phyloP scores from a whole-genome alignment of 2,113 vertebrate genomes.

The Xiphias gladius region DNA sequence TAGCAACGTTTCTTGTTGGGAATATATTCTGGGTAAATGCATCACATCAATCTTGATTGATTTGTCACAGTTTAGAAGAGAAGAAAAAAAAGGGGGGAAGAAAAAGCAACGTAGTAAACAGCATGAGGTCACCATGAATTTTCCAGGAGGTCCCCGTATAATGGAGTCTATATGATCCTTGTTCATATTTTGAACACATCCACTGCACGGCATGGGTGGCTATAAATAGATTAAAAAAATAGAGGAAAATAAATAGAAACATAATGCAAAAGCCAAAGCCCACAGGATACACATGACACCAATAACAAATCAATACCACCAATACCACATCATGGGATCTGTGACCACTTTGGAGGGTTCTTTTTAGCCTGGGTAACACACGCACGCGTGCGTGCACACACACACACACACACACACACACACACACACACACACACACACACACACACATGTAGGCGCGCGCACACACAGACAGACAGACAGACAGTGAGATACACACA shows the following conservation, averaged over 20 bases:
- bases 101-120: no score
- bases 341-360: slow-evolving; percentile 70
- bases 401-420: slow-evolving; percentile 30
- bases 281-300: slow-evolving; percentile 64
- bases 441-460: slow-evolving; percentile 35
- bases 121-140: slow-evolving; percentile 3
- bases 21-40: background rate
- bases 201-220: background rate
- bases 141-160: slow-evolving; percentile 34
- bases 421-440: slow-evolving; percentile 30
- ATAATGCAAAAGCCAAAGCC: slow-evolving; percentile 62
- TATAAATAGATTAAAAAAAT: slow-evolving; percentile 56
- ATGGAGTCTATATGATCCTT: slow-evolving; percentile 11
- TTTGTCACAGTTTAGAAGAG: no score
- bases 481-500: slow-evolving; percentile 29
- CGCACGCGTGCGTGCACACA: slow-evolving; percentile 28
- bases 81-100: no score
- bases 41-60: background rate
- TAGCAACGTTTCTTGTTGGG: background rate
- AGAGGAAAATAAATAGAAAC: slow-evolving; percentile 65
- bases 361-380: slow-evolving; percentile 55
- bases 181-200: slow-evolving; percentile 25
- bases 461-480: slow-evolving; percentile 20
- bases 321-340: slow-evolving; percentile 67
- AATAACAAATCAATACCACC: slow-evolving; percentile 70